Percentiles rank a stretch among this genome's conserved stretches.
phyloP scores from a whole-genome alignment of 1,140 invertebrate species.

The Bactericera cockerelli region DNA sequence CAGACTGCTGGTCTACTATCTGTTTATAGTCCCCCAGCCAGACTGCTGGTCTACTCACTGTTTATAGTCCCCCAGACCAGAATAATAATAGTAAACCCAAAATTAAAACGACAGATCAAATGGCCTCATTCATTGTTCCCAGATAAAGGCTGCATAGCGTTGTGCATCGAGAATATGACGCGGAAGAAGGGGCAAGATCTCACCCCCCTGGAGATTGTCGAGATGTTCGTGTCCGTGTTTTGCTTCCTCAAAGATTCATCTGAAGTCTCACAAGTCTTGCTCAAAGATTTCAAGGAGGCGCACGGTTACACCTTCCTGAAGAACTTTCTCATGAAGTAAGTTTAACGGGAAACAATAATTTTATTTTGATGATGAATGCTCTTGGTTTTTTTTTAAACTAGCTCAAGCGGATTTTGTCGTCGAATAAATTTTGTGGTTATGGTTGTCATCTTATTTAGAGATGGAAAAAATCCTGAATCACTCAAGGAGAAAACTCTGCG shows the following conservation, averaged over 20 bases:
- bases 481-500: no score
- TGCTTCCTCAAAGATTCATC: slow-evolving; percentile 98
- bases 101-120: no score
- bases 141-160: slow-evolving; percentile 88
- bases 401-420: background rate
- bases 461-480: no score
- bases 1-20: no score
- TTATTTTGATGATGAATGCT: no score
- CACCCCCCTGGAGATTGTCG: slow-evolving; percentile 86
- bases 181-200: slow-evolving; percentile 60
- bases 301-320: slow-evolving; percentile 90
- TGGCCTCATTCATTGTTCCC: no score
- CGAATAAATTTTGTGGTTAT: no score
- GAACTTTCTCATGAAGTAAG: slow-evolving; percentile 85
- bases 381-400: slow-evolving; percentile 1
- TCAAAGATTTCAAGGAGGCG: slow-evolving; percentile 89
- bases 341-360: slow-evolving; percentile 17
- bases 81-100: no score
- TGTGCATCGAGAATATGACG: slow-evolving; percentile 96
- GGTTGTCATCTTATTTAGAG: no score
- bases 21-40: no score
- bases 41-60: no score
- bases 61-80: no score
- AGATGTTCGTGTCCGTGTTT: slow-evolving; percentile 97
- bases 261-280: slow-evolving; percentile 79